Evolutionary conservation across 1,140 invertebrate genomes (phyloP).

Genomic region (Eumeta japonica): DNA sequence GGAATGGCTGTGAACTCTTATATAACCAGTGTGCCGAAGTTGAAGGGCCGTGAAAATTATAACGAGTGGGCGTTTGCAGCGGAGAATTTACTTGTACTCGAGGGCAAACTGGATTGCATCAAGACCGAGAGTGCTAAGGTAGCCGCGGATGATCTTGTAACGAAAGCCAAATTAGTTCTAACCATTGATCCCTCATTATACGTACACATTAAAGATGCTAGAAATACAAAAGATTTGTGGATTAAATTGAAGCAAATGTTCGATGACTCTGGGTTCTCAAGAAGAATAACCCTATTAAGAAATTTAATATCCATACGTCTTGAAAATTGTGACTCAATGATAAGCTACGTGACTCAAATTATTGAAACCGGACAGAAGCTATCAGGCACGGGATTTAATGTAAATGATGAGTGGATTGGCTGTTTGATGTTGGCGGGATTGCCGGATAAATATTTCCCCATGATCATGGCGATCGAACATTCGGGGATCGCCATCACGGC

Average conservation of each 20-base stretch:
- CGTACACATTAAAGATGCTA: too few relatives aligned
- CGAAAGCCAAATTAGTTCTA: slow-evolving; percentile 23
- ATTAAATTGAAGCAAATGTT: not conserved
- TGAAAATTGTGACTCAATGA: too few relatives aligned
- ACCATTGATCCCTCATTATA: slow-evolving; percentile 22
- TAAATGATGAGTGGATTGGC: too few relatives aligned
- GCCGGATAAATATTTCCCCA: slow-evolving; percentile 3
- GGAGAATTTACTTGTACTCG: slow-evolving; percentile 11
- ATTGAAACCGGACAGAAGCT: slow-evolving; percentile 13
- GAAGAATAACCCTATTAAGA: slow-evolving; percentile 10
- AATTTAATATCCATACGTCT: slow-evolving; percentile 11
- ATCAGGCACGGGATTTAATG: slow-evolving; percentile 10
- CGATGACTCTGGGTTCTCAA: slow-evolving; percentile 8
- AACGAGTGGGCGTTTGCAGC: slow-evolving; percentile 9
- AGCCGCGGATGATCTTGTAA: slow-evolving; percentile 10
- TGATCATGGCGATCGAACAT: too few relatives aligned
- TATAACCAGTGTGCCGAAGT: slow-evolving; percentile 10
- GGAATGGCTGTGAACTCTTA: too few relatives aligned
- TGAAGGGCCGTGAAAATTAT: slow-evolving; percentile 14
- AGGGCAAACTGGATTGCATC: slow-evolving; percentile 12
- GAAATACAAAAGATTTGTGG: slow-evolving; percentile 5
- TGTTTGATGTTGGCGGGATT: too few relatives aligned
- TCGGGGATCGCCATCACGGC: too few relatives aligned
- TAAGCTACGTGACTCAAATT: slow-evolving; percentile 7
- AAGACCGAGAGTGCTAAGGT: slow-evolving; percentile 8